Base-by-base conservation (phyloP, 2,113 vertebrate genomes). In the Condylura cristata region DNA sequence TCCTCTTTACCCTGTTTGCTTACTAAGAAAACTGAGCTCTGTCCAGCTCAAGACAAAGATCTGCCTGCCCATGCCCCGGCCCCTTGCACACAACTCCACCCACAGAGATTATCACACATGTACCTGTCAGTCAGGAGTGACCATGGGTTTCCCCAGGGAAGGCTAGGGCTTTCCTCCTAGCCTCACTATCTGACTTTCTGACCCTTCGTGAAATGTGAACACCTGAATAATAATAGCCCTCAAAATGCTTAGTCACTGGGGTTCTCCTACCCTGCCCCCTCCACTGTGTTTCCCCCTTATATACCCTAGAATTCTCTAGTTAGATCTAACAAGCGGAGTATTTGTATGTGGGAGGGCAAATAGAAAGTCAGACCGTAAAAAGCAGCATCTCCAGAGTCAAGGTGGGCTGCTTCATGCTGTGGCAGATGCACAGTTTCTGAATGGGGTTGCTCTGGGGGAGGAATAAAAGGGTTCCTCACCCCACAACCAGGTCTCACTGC, bases 391-490 rank as follows among this genome's bases (percentile, higher is more conserved):
- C 3, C 13, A 37, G 37, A 58, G 14, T 34, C 30, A 13, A 37
- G 12, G 79, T 34, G 34, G 28, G 41, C 5, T 0, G 17, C 6
- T 9, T 34, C 44, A 41, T 80, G 12, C 4, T 68, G 41, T 34
- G 3, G 66, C 6, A 86, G 75, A n/a, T 1, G 20, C 17, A 61
- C 16, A 46, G 12, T 8, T 56, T 79, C 65, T 82, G 18, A 26
- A 16, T 5, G 0, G 0, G 24, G 12, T 13, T 10, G 10, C 44
- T 0, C 4, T 1, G 18, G 41, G 8, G 4, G 28, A 24, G 17
- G 44, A 20, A 34, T 30, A n/a, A 66, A 68, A n/a, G 8, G 46
- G 30, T n/a, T 12, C 5, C 28, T 9, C 17, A 7, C 30, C 26
- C 37, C 5, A 44, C 51, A 4, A 3, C 51, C 51, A 53, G 51